These are phyloP conservation scores for Prochilodus magdalenae DNA, from an alignment of 2,113 vertebrate genomes.

Conservation along the genomic window DNA sequence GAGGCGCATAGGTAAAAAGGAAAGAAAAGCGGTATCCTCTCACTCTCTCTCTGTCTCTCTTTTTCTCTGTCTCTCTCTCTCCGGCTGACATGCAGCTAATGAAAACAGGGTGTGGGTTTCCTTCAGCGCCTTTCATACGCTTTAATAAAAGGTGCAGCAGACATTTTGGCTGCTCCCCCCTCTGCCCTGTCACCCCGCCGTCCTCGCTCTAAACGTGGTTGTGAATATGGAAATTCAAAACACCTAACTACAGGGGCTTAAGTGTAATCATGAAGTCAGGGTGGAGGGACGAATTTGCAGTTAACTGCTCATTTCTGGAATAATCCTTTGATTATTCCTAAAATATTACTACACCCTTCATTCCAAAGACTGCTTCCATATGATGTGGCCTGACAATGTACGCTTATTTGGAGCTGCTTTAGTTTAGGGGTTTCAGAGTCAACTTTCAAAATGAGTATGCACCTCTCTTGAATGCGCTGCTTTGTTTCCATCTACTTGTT, in stretches of 20 bases:
- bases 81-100: constrained; percentile 67
- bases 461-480: constrained; percentile 14
- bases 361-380: constrained; percentile 53
- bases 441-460: constrained; percentile 42
- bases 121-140: constrained; percentile 56
- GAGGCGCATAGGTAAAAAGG: constrained; percentile 52
- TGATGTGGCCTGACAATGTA: constrained; percentile 57
- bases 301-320: constrained; percentile 72
- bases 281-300: constrained; percentile 73
- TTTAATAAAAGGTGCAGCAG: constrained; percentile 58
- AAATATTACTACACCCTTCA: constrained; percentile 49
- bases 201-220: constrained; percentile 38
- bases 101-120: constrained; percentile 62
- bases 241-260: constrained; percentile 79
- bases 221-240: constrained; percentile 78
- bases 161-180: constrained; percentile 44
- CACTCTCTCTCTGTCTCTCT: constrained; percentile 68
- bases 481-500: neutral
- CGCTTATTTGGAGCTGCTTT: constrained; percentile 71
- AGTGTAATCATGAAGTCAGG: constrained; percentile 80
- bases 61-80: constrained; percentile 64
- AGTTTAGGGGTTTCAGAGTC: constrained; percentile 71
- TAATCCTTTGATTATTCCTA: constrained; percentile 63
- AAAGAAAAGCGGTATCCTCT: constrained; percentile 49
- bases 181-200: constrained; percentile 24